Evolutionary conservation across 2,888 invertebrate species (phyloP).

Genomic region (Acronicta psi): DNA sequence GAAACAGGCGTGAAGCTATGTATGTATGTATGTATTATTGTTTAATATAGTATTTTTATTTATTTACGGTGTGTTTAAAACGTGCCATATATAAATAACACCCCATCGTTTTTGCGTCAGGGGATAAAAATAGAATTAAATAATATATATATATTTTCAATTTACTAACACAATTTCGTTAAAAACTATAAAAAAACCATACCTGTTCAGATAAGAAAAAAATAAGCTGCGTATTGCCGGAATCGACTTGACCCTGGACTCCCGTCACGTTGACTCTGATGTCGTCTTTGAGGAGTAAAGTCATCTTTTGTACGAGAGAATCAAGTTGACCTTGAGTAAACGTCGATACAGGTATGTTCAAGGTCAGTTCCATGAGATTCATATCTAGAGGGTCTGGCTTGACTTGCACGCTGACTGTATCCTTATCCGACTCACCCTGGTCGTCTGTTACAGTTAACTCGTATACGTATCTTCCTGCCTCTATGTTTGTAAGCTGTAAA

Average conservation of each 20-base stretch:
- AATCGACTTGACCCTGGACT: constrained; percentile 89
- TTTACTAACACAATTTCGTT: too few relatives aligned
- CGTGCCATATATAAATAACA: too few relatives aligned
- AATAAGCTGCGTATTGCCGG: constrained; percentile 90
- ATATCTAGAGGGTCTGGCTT: constrained; percentile 93
- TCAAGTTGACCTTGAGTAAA: constrained; percentile 90
- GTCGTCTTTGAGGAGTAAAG: constrained; percentile 93
- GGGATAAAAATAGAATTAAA: too few relatives aligned
- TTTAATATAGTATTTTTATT: too few relatives aligned
- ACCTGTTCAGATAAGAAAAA: constrained; percentile 91
- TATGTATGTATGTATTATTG: too few relatives aligned
- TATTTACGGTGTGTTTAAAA: too few relatives aligned
- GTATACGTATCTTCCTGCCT: constrained; percentile 96
- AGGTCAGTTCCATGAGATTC: constrained; percentile 94
- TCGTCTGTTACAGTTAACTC: constrained; percentile 96
- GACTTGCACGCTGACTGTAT: constrained; percentile 95
- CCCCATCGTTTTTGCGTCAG: too few relatives aligned
- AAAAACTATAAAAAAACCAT: constrained; percentile 59
- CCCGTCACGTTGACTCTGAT: constrained; percentile 90
- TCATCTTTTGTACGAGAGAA: constrained; percentile 94
- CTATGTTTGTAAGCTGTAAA: constrained; percentile 93
- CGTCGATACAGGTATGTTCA: constrained; percentile 92
- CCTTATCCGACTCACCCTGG: constrained; percentile 94
- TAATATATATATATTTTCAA: too few relatives aligned
- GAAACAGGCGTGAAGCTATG: too few relatives aligned